Base-by-base conservation (phyloP, 2,113 vertebrate species). In the Percopsis transmontana region DNA sequence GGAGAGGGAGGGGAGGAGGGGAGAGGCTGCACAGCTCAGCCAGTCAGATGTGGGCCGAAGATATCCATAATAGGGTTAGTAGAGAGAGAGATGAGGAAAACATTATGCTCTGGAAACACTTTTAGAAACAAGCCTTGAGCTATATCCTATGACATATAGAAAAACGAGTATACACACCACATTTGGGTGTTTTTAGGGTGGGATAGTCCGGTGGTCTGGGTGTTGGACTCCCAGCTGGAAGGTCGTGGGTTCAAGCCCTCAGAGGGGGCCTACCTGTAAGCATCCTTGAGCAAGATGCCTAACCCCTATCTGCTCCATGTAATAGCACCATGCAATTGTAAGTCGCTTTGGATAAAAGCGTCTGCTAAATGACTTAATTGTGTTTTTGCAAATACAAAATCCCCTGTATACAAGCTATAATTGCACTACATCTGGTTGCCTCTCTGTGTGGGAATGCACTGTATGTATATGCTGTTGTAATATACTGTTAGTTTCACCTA, bases 61-160 rank as follows among this genome's bases (percentile, higher is more conserved):
- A 87, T 71, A 67, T 41, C 44, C 66, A 63, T 81, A 82, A 86
- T 74, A 75, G 73, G 64, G 81, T 84, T 81, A 81, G 50, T 44
- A 77, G 63, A 74, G n/a, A 72, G 62, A 41, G 57, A 44, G 66
- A 44, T 48, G 67, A 23, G 23, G 58, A 68, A 45, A 24, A 50
- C 61, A 66, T 41, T 70, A 74, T 53, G 39, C 52, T 42, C 59
- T 64, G 56, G 54, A 74, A 68, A 76, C 71, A 61, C 54, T 62
- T 66, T 71, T 64, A 77, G 65, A 76, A 71, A 74, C 68, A 70
- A 65, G 58, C 21, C 55, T 5, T 38, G 47, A 74, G 48, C 50
- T 51, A 48, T 11, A 15, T 33, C 27, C n/a, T n/a, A 33, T 33
- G 27, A 33, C 27, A 7, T 33, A 38, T 68, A 52, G 44, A 55